A percentile compares a stretch with the other conserved stretches of the same genome.
These are phyloP conservation scores for Isichthys henryi DNA, from an alignment of 2,113 vertebrate species.

Conservation along the genomic window DNA sequence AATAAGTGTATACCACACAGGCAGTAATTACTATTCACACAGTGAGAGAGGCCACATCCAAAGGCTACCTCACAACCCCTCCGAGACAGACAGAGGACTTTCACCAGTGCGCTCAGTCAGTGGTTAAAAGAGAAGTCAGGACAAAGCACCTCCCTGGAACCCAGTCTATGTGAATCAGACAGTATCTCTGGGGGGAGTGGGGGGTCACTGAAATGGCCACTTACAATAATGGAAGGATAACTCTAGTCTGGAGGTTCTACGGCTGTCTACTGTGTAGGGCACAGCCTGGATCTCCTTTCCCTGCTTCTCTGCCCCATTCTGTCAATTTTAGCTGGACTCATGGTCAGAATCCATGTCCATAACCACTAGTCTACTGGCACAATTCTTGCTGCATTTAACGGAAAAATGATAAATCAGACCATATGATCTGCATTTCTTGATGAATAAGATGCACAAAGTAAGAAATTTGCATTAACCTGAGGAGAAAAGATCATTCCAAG, in stretches of 20 bases:
- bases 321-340: neutral
- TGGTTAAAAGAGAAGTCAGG: neutral
- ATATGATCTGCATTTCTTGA: neutral
- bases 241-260: neutral
- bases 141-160: neutral
- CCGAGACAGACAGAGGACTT: neutral
- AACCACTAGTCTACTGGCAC: neutral
- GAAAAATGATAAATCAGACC: neutral
- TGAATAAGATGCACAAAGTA: neutral
- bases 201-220: neutral
- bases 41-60: neutral
- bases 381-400: neutral
- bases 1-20: neutral
- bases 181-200: neutral
- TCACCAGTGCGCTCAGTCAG: neutral
- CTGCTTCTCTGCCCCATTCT: neutral
- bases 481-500: neutral
- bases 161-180: neutral
- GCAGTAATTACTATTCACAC: constrained; percentile 16
- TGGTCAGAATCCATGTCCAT: neutral
- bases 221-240: neutral
- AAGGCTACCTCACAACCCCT: neutral
- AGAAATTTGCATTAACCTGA: neutral
- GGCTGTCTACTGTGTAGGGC: neutral
- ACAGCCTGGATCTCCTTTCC: neutral